These are phyloP conservation scores for Anthonomus grandis DNA, from an alignment of 1,140 invertebrate species.

Conservation along the genomic window DNA sequence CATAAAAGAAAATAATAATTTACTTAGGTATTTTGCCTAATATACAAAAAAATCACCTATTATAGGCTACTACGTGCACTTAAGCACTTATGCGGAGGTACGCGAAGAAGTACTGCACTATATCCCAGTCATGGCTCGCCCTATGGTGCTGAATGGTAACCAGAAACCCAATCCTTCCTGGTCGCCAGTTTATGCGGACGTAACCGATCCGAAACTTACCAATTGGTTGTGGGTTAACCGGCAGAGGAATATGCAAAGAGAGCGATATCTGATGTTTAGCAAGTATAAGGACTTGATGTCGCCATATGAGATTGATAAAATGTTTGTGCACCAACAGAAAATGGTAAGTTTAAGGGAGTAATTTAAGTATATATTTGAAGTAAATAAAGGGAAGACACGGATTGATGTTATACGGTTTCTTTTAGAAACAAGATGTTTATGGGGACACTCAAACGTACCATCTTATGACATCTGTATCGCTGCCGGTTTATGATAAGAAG, in stretches of 20 bases:
- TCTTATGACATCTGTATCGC: slow-evolving; percentile 72
- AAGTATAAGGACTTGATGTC: slow-evolving; percentile 49
- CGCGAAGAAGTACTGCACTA: slow-evolving; percentile 80
- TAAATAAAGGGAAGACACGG: background rate
- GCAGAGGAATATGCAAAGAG: slow-evolving; percentile 59
- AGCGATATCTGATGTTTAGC: slow-evolving; percentile 53
- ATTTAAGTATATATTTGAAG: background rate
- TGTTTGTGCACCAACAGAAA: slow-evolving; percentile 52
- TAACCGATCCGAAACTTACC: slow-evolving; percentile 69
- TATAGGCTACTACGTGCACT: slow-evolving; percentile 74
- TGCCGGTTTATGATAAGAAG: slow-evolving; percentile 70
- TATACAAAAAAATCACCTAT: slow-evolving; percentile 1
- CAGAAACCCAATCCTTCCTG: slow-evolving; percentile 64
- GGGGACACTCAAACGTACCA: slow-evolving; percentile 51
- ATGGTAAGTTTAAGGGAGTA: slow-evolving; percentile 32
- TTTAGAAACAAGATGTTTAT: slow-evolving; percentile 46
- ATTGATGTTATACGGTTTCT: too few species aligned
- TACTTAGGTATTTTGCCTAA: background rate
- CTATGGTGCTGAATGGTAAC: slow-evolving; percentile 62
- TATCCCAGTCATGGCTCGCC: slow-evolving; percentile 74
- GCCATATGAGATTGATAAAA: slow-evolving; percentile 52
- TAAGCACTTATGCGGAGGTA: slow-evolving; percentile 79
- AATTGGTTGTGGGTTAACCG: slow-evolving; percentile 69
- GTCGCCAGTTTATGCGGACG: slow-evolving; percentile 74
- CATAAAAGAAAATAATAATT: background rate